Conservation (phyloP, 2,888 invertebrate genomes). For the Achlya flavicornis region DNA sequence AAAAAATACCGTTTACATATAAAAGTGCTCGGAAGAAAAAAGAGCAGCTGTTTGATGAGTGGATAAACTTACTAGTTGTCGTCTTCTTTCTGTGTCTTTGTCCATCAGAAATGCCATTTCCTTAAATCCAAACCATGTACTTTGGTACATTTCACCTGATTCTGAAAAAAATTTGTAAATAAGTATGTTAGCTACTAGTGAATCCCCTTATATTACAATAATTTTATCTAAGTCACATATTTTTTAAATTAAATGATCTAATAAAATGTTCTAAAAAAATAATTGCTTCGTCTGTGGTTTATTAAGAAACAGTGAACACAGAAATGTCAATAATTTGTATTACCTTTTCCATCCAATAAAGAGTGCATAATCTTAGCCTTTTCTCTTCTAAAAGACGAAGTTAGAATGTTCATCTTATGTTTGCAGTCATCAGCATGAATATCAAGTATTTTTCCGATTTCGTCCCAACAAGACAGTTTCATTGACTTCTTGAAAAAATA, state of each 20-base stretch:
- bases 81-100: constrained; percentile 43
- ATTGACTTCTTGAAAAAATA: constrained; percentile 43
- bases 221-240: too few relatives aligned
- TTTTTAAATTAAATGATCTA: too few relatives aligned
- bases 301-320: not conserved
- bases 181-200: not conserved
- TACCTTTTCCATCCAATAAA: constrained; percentile 30
- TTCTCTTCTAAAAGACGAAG: constrained; percentile 56
- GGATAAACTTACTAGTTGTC: constrained; percentile 27
- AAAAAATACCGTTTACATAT: not conserved
- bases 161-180: constrained; percentile 7
- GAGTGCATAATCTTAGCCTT: constrained; percentile 47
- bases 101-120: constrained; percentile 53
- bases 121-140: constrained; percentile 55
- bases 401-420: constrained; percentile 50
- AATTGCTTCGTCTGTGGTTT: too few relatives aligned
- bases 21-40: not conserved
- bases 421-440: constrained; percentile 43
- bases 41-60: too few relatives aligned
- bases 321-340: not conserved
- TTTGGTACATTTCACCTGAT: constrained; percentile 27
- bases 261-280: too few relatives aligned
- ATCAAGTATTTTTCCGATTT: constrained; percentile 39
- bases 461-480: constrained; percentile 46
- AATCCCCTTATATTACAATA: too few relatives aligned